Evolutionary conservation across 2,888 invertebrate genomes (phyloP).

Genomic region (Hylaea fasciaria): DNA sequence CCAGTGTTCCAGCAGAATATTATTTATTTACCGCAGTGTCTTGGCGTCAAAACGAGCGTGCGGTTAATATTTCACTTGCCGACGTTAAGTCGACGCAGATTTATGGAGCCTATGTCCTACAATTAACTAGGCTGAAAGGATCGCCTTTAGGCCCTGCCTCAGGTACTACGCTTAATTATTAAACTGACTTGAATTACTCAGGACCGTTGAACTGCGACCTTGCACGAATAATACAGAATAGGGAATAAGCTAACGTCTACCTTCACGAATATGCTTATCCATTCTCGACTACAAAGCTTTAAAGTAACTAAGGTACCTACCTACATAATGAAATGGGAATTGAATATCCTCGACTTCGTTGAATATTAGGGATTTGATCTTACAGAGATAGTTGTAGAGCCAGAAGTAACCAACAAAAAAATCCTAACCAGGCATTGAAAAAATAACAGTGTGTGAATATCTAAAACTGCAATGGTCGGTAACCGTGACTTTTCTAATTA

Average conservation of each 20-base stretch:
- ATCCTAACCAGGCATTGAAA: too few species aligned
- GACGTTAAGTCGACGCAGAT: conserved; percentile 81
- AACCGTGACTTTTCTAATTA: too few species aligned
- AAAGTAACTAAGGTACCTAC: background rate
- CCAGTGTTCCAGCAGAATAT: conserved; percentile 58
- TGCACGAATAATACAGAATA: conserved; percentile 11
- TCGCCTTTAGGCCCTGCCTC: conserved; percentile 33
- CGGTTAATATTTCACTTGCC: conserved; percentile 81
- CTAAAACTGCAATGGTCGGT: too few species aligned
- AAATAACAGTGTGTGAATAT: too few species aligned
- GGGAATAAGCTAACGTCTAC: conserved; percentile 1
- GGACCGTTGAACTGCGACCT: conserved; percentile 22
- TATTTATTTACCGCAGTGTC: conserved; percentile 70
- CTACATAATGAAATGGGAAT: background rate
- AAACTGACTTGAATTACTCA: conserved; percentile 27
- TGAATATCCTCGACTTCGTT: too few species aligned
- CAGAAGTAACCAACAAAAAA: too few species aligned
- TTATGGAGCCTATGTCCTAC: conserved; percentile 78
- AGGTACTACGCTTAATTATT: conserved; percentile 36
- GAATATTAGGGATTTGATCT: too few species aligned
- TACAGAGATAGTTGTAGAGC: too few species aligned
- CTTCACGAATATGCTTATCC: background rate
- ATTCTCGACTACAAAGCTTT: background rate
- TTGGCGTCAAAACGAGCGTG: conserved; percentile 77
- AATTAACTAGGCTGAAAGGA: conserved; percentile 69